Base-by-base conservation (phyloP, 2,113 vertebrate species). In the Larimichthys crocea region DNA sequence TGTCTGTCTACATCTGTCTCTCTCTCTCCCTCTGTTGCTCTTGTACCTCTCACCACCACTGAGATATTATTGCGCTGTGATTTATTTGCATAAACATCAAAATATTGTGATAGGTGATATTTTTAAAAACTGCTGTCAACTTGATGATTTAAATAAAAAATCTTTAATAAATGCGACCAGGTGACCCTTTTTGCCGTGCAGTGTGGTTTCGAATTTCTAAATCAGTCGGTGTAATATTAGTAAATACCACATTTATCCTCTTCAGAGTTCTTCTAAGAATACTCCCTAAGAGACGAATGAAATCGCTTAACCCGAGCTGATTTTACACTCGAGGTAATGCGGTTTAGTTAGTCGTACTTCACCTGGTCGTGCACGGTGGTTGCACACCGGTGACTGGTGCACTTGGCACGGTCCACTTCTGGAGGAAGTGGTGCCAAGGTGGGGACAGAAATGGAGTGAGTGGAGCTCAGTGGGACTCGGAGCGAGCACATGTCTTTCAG, bases 401-500 rank as follows among this genome's bases (percentile, higher is more conserved):
- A 88, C 86, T 95, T 95, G 94, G 94, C 94, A 85, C 74, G 15
- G 82, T 2, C 46, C 53, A 31, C 80, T 86, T 64, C 85, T 87
- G 88, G 83, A 82, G 89, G 86, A 91, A 72, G 76, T 44, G 14
- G 82, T 91, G 93, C 92, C 94, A 91, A 91, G 83, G 84, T 71
- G 90, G 82, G 87, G 90, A 88, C 85, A 88, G 92, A 93, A 92
- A 91, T 83, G 92, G 92, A 93, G 90, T 88, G 92, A 92, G 91
- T 90, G 86, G 91, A 87, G 89, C 94, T 86, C 94, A 93, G 94
- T 91, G 90, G 94, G 94, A 88, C 84, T 82, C 85, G 26, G 86
- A 85, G 90, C 73, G 76, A 94, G 94, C 94, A 94, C 94, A 94
- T 95, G 94, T 94, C 93, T 92, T 93, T 89, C 83, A 85, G 85